phyloP scores from a whole-genome alignment of 2,888 invertebrate genomes.

The Drosophila mercatorum region DNA sequence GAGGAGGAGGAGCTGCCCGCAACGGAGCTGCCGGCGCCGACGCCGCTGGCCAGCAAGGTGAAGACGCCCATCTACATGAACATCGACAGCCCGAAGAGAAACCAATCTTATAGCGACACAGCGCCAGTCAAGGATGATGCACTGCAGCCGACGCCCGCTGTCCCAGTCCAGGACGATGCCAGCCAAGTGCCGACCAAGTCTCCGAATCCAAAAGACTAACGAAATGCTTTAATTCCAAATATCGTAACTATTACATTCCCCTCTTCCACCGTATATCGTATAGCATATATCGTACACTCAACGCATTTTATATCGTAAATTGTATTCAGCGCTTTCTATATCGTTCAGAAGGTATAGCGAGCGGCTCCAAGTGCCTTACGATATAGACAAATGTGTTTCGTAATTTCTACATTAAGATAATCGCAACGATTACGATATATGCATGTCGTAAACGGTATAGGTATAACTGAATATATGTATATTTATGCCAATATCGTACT shows the following conservation, averaged over 20 bases:
- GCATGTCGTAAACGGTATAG: neutral
- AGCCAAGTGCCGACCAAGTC: conserved; percentile 73
- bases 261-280: conserved; percentile 5
- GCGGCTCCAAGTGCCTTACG: neutral
- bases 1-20: conserved; percentile 82
- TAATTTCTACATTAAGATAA: conserved; percentile 10
- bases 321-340: neutral
- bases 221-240: conserved; percentile 80
- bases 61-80: conserved; percentile 74
- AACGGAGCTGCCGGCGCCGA: conserved; percentile 27
- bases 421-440: neutral
- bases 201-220: conserved; percentile 81
- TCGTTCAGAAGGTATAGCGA: conserved; percentile 7
- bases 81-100: conserved; percentile 78
- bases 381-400: neutral
- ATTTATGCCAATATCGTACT: conserved; percentile 4
- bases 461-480: neutral
- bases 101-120: conserved; percentile 78
- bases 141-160: conserved; percentile 7
- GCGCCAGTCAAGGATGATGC: conserved; percentile 71
- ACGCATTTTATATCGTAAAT: conserved; percentile 3
- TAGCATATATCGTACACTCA: conserved; percentile 19
- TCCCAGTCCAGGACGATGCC: conserved; percentile 6
- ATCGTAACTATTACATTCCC: conserved; percentile 45
- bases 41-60: conserved; percentile 29